These are phyloP conservation scores for Glyptemys insculpta DNA, from an alignment of 2,797 vertebrate genomes.

Conservation along the genomic window DNA sequence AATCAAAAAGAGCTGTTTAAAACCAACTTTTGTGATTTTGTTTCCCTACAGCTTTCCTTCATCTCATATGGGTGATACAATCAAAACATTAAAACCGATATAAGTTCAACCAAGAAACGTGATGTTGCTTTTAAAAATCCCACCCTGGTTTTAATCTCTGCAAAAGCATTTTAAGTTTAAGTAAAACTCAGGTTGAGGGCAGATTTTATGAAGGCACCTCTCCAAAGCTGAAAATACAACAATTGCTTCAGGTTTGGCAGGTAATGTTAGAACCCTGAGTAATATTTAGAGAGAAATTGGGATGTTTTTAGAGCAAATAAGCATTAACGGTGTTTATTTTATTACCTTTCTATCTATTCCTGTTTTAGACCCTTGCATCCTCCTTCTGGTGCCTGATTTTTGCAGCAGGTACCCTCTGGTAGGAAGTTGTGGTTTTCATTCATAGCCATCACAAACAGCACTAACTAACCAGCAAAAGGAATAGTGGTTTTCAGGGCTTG, in stretches of 20 bases:
- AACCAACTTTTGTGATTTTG: neutral
- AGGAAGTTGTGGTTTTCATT: neutral
- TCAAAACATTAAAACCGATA: neutral
- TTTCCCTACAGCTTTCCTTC: neutral
- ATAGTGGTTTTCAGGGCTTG: neutral
- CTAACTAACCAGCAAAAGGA: neutral
- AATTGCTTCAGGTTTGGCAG: neutral
- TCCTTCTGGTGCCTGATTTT: neutral
- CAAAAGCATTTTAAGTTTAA: neutral
- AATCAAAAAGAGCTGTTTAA: neutral
- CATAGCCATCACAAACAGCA: neutral
- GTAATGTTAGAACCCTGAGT: neutral
- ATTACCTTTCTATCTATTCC: neutral
- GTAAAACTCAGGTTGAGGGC: neutral
- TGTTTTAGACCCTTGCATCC: neutral
- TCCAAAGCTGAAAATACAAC: slow-evolving; percentile 9
- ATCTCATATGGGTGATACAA: neutral
- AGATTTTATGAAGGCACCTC: neutral
- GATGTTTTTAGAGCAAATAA: slow-evolving; percentile 8
- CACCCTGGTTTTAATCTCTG: neutral
- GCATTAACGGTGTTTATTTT: slow-evolving; percentile 26
- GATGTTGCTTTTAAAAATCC: neutral
- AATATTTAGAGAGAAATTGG: neutral
- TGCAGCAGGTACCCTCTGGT: neutral
- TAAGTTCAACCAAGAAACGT: neutral